Base-by-base conservation (phyloP, 30 jellyfish, hydroid and myxozoan species). In the Cassiopea andromeda region DNA sequence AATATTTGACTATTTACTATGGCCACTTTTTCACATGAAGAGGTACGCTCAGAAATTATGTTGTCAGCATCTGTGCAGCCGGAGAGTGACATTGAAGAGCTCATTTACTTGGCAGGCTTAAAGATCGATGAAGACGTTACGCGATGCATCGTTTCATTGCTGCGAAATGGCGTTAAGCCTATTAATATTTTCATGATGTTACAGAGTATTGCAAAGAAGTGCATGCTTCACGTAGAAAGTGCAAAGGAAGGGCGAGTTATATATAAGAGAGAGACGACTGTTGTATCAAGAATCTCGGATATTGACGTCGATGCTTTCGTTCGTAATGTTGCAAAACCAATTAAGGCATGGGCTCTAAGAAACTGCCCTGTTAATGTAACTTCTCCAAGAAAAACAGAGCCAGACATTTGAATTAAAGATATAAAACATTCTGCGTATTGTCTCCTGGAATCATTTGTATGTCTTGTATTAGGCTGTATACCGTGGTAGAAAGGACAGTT, bases 151-250 rank as follows among this genome's bases (percentile, higher is more conserved):
- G 16, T 83, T 3, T 73, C 78, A 48, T 80, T 83, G 9, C 58
- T 83, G 46, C 73, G 84, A 43, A 83, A 54, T 69, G 91, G 91
- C 14, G 91, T 71, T 48, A 69, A 77, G 91, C 91, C 91, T 8
- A 73, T 68, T 16, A 83, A 69, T 27, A 48, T 83, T 2, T 83
- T 12, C 58, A 46, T 27, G 47, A 68, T 83, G 91, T 71, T 83
- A 84, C 91, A 83, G 46, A 27, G 44, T 0, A 77, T 83, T 58
- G 84, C 91, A 57, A 83, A 69, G 27, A 80, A 80, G 48, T 15
- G 9, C 46, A 54, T 6, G 10, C 54, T 9, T 1, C 49, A 15
- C 4, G 59, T 9, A 8, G 60, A 50, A 3, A 54, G 1, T 46
- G 16, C 18, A 1, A 77, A 50, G n/a, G 74, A 50, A 77, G 74